Base-by-base conservation (phyloP, 2,113 vertebrate genomes). In the Alaudala cheleensis region DNA sequence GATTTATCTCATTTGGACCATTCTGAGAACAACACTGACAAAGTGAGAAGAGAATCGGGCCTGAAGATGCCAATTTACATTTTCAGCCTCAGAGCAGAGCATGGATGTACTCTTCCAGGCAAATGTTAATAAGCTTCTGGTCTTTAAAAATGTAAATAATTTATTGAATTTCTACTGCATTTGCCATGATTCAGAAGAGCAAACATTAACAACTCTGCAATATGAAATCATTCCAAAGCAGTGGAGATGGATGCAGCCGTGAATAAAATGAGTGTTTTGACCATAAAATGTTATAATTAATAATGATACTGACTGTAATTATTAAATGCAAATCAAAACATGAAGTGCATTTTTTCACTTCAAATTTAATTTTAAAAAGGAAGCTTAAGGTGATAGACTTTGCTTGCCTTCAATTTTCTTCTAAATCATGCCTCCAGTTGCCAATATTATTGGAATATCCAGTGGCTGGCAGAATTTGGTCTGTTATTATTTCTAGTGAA, bases 91-190 rank as follows among this genome's bases (percentile, higher is more conserved):
- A 79, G 82, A 90, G 61, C 11, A 81, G 85, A 94, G 26, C n/a
- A 61, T 25, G 86, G 74, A 76, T 82, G 39, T 77, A 70, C 14
- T 90, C 39, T 88, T 93, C n/a, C 77, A 97, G 74, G 72, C 56
- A 96, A 96, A 93, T 90, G 44, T 88, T 95, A 92, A 77, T 89
- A 85, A 91, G 82, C 28, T 94, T 95, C 62, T 86, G 80, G 62
- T 81, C 73, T 97, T 96, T 90, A 70, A 93, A 96, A 96, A 93
- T 60, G 54, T 95, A 78, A 96, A 93, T 72, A 90, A 64, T 57
- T 95, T 96, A 93, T 58, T 86, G 73, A 82, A 47, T 19, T 94
- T 76, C 40, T 79, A 31, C 74, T 70, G 70, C 57, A 39, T 64
- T 93, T 94, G 34, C 71, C 22, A 14, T 29, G 76, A 95, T 96